phyloP scores from a whole-genome alignment of 2,113 vertebrate genomes.

The Ceyx melanurus region DNA sequence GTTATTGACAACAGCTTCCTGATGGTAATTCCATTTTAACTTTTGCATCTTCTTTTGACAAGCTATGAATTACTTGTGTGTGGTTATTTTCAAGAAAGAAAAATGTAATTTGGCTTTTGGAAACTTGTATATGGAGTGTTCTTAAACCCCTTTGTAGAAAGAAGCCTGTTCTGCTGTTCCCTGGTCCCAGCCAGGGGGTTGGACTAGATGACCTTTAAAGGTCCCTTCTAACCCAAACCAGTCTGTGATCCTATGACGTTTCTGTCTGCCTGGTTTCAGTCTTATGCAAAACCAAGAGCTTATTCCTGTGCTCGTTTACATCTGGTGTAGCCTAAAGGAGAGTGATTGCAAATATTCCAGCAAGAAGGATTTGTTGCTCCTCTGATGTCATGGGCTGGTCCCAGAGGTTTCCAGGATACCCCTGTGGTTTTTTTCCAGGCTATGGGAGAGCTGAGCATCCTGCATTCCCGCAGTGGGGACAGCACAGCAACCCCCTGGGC shows the following conservation, averaged over 20 bases:
- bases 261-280: neutral
- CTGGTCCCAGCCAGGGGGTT: neutral
- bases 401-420: rapidly evolving
- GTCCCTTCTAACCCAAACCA: neutral
- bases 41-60: neutral
- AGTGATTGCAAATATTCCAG: neutral
- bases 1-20: neutral
- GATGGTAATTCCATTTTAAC: neutral
- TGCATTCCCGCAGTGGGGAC: rapidly evolving
- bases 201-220: neutral
- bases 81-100: neutral
- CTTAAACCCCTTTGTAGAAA: neutral
- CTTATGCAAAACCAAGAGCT: neutral
- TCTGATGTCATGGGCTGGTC: neutral
- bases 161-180: neutral
- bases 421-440: neutral
- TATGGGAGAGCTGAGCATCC: neutral
- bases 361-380: neutral
- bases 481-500: neutral
- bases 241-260: neutral
- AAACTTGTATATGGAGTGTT: neutral
- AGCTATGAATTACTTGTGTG: neutral
- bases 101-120: neutral
- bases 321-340: neutral
- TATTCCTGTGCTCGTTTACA: neutral